Percentiles rank a stretch among this genome's conserved stretches.
These are phyloP conservation scores for Tipula lateralis DNA, from an alignment of 2,888 invertebrate species.

Conservation along the genomic window DNA sequence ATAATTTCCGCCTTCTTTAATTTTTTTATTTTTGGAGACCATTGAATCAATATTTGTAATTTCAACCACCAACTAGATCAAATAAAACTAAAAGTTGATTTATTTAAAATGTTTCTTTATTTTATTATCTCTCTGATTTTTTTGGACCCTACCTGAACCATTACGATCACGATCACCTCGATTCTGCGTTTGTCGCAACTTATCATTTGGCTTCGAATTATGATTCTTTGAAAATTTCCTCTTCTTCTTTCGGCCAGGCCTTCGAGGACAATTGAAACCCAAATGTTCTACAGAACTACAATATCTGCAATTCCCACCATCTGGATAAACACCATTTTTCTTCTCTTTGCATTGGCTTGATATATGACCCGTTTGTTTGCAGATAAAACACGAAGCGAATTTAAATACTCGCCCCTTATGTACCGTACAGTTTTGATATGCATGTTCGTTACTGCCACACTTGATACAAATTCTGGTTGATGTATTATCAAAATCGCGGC, in stretches of 20 bases:
- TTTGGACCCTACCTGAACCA: neutral
- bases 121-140: neutral
- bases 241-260: neutral
- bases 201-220: neutral
- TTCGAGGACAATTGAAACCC: neutral
- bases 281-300: conserved; percentile 27
- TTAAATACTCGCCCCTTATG: conserved; percentile 12
- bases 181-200: neutral
- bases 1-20: too few relatives aligned
- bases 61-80: too few relatives aligned
- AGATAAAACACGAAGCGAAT: conserved; percentile 20
- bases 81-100: neutral
- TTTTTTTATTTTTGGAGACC: too few relatives aligned
- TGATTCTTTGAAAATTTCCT: neutral
- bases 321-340: conserved; percentile 25
- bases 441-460: neutral
- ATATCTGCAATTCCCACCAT: conserved; percentile 26
- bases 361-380: conserved; percentile 29
- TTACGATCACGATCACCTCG: neutral
- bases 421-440: neutral
- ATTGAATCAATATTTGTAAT: too few relatives aligned
- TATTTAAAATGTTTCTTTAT: neutral
- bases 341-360: conserved; percentile 26
- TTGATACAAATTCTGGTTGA: conserved; percentile 25
- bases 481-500: neutral